Conservation (phyloP, 1,140 invertebrate species). For the Neodiprion lecontei region DNA sequence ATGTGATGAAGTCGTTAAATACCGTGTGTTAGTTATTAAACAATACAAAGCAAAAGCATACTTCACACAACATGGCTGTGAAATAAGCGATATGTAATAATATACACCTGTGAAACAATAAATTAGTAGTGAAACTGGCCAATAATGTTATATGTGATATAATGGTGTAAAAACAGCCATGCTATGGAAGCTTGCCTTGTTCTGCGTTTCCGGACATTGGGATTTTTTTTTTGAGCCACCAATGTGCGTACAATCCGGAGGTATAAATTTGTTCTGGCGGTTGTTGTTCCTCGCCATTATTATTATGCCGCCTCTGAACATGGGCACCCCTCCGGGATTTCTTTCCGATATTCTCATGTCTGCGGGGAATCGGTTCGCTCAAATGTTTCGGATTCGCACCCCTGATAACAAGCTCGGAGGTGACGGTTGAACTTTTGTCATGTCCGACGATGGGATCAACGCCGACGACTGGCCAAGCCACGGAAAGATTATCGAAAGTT, state of each 20-base stretch:
- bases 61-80: constrained; percentile 64
- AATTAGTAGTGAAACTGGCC: constrained; percentile 28
- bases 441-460: background rate
- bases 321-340: constrained; percentile 24
- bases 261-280: constrained; percentile 66
- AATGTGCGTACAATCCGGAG: constrained; percentile 87
- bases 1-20: background rate
- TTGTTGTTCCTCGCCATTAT: constrained; percentile 22
- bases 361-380: constrained; percentile 40
- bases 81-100: constrained; percentile 28
- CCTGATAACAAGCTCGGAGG: constrained; percentile 9
- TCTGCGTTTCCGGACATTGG: constrained; percentile 63
- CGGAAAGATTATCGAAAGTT: background rate
- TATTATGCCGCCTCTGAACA: background rate
- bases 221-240: constrained; percentile 89
- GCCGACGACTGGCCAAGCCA: no score
- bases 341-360: constrained; percentile 29
- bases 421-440: constrained; percentile 5
- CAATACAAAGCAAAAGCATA: constrained; percentile 56
- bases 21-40: constrained; percentile 16
- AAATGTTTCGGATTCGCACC: constrained; percentile 32
- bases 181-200: constrained; percentile 64
- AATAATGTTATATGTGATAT: constrained; percentile 12
- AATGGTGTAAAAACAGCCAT: constrained; percentile 53
- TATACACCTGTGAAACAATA: constrained; percentile 27